Evolutionary conservation across 2,888 invertebrate species (phyloP).

Genomic region (Branchellion lobata): DNA sequence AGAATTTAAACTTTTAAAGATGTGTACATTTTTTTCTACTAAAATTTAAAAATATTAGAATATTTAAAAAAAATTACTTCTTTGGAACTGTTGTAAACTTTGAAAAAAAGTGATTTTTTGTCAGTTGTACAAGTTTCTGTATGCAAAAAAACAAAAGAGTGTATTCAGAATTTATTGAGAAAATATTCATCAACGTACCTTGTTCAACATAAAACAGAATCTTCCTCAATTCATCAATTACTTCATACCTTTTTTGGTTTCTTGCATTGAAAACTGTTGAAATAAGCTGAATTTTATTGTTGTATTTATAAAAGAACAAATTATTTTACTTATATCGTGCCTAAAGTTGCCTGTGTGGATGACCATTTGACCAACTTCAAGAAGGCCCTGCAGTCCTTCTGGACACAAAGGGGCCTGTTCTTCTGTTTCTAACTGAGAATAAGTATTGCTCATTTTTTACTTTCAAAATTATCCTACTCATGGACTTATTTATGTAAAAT

Average conservation of each 20-base stretch:
- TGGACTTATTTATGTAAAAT: no score
- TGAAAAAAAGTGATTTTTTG: conserved; percentile 27
- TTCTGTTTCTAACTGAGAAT: neutral
- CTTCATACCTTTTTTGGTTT: conserved; percentile 48
- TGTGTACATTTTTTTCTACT: no score
- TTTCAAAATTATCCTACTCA: no score
- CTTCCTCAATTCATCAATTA: conserved; percentile 50
- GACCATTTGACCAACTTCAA: conserved; percentile 51
- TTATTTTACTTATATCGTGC: conserved; percentile 46
- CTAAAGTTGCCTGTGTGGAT: conserved; percentile 51
- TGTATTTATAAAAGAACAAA: neutral
- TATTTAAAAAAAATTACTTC: no score
- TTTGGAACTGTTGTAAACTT: conserved; percentile 23
- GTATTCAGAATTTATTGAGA: no score
- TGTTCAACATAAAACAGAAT: conserved; percentile 51
- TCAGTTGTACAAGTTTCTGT: neutral
- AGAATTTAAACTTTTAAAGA: no score
- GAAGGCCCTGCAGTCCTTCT: conserved; percentile 50
- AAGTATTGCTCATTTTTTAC: neutral
- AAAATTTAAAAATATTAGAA: no score
- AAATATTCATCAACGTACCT: conserved; percentile 35
- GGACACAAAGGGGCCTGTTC: conserved; percentile 43
- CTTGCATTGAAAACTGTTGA: conserved; percentile 48
- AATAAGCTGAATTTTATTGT: neutral
- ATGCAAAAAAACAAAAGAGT: neutral